Evolutionary conservation across 2,888 invertebrate species (phyloP).

Genomic region (Epinotia ramella): DNA sequence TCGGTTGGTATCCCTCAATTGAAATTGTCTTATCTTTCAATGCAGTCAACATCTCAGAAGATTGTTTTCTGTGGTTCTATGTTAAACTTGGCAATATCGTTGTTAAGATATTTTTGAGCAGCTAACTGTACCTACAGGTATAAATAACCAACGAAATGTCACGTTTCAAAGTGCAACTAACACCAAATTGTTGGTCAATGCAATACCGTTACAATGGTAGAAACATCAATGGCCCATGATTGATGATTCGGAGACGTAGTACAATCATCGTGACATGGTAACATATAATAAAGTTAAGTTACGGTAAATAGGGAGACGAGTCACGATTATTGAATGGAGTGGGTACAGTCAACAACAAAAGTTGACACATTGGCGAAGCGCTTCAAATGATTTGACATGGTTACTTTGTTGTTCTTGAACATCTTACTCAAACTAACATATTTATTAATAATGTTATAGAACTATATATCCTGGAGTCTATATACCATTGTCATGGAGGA

Average conservation of each 20-base stretch:
- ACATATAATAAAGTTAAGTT: conserved; percentile 17
- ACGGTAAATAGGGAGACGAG: conserved; percentile 34
- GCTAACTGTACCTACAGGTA: not conserved
- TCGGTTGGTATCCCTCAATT: no score
- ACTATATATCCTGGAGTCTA: no score
- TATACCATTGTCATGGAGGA: no score
- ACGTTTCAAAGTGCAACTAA: not conserved
- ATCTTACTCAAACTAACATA: not conserved
- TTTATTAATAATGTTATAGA: no score
- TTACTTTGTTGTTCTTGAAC: not conserved
- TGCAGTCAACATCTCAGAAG: no score
- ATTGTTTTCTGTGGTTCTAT: no score
- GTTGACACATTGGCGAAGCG: not conserved
- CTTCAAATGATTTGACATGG: not conserved
- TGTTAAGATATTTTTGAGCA: not conserved
- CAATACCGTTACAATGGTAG: conserved; percentile 10
- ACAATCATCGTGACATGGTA: conserved; percentile 3
- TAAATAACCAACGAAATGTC: not conserved
- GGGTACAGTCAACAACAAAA: not conserved
- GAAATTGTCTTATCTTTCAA: no score
- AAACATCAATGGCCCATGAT: conserved; percentile 23
- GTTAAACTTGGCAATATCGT: not conserved
- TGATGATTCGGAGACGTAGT: conserved; percentile 10
- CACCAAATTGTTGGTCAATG: conserved; percentile 2
- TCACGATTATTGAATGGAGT: conserved; percentile 34